These are phyloP conservation scores for Prionailurus viverrinus DNA, from an alignment of 2,113 vertebrate species.

Conservation along the genomic window DNA sequence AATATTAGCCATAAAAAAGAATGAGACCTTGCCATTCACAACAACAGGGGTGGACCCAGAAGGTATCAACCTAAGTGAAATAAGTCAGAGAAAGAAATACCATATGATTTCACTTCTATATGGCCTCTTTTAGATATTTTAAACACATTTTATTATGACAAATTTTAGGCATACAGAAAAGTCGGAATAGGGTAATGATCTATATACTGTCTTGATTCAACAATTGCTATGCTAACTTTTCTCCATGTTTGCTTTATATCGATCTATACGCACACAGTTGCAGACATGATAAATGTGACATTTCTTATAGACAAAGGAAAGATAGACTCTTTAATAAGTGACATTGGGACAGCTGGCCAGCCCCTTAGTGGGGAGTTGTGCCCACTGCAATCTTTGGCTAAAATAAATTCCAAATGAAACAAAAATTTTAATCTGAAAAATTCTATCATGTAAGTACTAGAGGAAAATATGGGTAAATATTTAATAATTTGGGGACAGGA, in stretches of 20 bases:
- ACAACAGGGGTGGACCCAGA: background rate
- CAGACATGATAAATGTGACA: background rate
- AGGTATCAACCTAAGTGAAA: background rate
- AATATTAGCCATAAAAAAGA: background rate
- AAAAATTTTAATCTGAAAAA: background rate
- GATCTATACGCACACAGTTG: background rate
- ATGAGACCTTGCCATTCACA: background rate
- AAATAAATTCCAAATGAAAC: background rate
- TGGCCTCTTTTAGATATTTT: background rate
- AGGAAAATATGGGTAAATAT: background rate
- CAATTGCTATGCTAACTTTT: background rate
- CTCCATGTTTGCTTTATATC: background rate
- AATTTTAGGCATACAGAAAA: background rate
- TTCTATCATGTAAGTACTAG: background rate
- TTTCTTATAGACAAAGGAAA: background rate
- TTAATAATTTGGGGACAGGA: background rate
- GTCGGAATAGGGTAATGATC: background rate
- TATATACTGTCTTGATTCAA: background rate
- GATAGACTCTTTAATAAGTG: background rate
- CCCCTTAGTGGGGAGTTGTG: background rate
- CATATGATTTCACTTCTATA: background rate
- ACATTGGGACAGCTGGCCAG: too few relatives aligned
- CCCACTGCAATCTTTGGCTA: background rate
- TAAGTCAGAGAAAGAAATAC: background rate
- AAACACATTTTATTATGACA: background rate